These are phyloP conservation scores for Hyles lineata DNA, from an alignment of 2,888 invertebrate genomes.

Conservation along the genomic window DNA sequence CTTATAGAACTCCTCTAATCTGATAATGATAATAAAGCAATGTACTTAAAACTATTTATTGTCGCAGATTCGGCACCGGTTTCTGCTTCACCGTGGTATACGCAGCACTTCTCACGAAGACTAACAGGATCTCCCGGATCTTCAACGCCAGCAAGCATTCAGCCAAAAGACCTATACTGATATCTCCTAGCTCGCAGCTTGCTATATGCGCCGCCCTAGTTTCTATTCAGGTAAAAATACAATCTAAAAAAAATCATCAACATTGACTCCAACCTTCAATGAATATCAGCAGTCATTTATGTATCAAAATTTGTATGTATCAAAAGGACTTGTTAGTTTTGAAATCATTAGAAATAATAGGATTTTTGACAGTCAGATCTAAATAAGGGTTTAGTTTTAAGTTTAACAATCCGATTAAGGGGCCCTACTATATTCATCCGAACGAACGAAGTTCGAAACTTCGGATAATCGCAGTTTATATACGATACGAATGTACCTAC, in stretches of 20 bases:
- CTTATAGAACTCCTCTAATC: background rate
- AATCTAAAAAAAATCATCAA: background rate
- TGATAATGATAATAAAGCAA: background rate
- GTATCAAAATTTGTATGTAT: no score
- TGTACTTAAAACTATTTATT: background rate
- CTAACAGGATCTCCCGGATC: slow-evolving; percentile 97
- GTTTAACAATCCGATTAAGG: no score
- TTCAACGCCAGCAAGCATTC: slow-evolving; percentile 98
- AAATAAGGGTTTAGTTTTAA: no score
- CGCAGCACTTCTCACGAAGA: slow-evolving; percentile 98
- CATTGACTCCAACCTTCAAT: background rate
- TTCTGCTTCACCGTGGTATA: slow-evolving; percentile 99
- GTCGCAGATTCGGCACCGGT: slow-evolving; percentile 92
- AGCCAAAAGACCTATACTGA: slow-evolving; percentile 96
- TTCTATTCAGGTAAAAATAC: slow-evolving; percentile 90
- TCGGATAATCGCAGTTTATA: no score
- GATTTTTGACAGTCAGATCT: no score
- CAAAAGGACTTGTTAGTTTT: no score
- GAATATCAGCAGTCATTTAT: no score
- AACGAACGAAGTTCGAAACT: no score
- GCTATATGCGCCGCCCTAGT: slow-evolving; percentile 95
- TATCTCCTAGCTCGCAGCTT: slow-evolving; percentile 95
- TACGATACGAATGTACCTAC: no score
- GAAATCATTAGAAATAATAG: no score
- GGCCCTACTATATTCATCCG: no score